A percentile compares a stretch with the other conserved stretches of the same genome.
Conservation (phyloP, 2,797 vertebrate genomes). For the Tenualosa thibaudeaui region DNA sequence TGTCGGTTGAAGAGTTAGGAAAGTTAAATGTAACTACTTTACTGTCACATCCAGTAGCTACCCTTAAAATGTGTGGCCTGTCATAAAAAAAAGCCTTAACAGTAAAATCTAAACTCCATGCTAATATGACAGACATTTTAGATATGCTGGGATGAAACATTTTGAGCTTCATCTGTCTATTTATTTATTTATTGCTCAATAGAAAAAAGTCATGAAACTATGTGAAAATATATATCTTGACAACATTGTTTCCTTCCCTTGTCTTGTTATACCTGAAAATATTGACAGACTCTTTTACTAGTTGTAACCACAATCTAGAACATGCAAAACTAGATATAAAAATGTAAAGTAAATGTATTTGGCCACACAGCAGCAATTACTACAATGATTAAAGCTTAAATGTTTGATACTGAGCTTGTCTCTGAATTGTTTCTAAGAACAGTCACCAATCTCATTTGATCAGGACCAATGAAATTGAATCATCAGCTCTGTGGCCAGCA, state of each 20-base stretch:
- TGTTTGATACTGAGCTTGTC: neutral
- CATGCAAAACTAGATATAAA: neutral
- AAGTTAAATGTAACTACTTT: neutral
- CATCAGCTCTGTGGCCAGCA: neutral
- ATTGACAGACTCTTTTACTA: neutral
- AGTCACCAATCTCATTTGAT: neutral
- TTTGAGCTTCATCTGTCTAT: too few relatives aligned
- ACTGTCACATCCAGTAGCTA: neutral
- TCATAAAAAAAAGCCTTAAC: neutral
- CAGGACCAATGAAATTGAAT: neutral
- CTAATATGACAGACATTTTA: neutral
- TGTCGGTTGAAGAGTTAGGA: neutral
- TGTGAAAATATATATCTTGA: too few relatives aligned
- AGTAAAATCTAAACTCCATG: neutral
- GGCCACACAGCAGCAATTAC: neutral
- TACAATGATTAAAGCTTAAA: neutral
- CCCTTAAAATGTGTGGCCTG: neutral
- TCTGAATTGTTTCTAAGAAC: neutral
- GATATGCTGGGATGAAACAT: too few relatives aligned
- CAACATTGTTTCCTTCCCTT: too few relatives aligned
- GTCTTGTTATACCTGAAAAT: neutral
- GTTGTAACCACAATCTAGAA: neutral
- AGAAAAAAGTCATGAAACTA: too few relatives aligned
- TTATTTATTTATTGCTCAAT: too few relatives aligned
- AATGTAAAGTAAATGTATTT: neutral